Base-by-base conservation (phyloP, 2,888 invertebrate genomes). In the Rhagophthalmus giganteus region DNA sequence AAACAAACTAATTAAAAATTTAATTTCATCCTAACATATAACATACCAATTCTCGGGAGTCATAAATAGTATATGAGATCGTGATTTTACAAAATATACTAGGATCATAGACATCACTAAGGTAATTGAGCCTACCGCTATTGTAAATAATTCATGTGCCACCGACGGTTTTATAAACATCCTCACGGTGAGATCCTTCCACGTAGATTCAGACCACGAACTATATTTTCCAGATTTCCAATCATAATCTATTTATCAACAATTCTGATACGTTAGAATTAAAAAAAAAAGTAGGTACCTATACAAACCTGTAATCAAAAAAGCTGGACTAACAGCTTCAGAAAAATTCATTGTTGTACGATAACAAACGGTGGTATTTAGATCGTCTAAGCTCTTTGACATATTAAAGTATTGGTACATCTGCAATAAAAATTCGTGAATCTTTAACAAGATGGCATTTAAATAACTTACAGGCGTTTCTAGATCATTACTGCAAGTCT, bases 191-290 rank as follows among this genome's bases (percentile, higher is more conserved):
- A 90, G 79, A 44, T 81, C 77, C 45, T 80, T 77, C 92, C 94
- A 94, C 28, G 88, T 83, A 0, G 92, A 92, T 78, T 94, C 94
- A 11, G 91, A 86, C 94, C 94, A 94, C 7, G 91, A 85, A 2
- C 93, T 91, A 73, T 86, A 94, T 62, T 79, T 59, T 8, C 86
- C 86, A 0, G 90, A 89, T 11, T 79, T 76, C 82, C 88, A 85
- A 67, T 90, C 82, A 68, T 91, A 91, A 65, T 81, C 89, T 90
- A 60, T 13, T 70, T 14, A 31, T 8, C 3, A n/a, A 31, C 10
- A 31, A 13, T 6, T 33, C 8, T 9, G 7, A 33, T 15, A 15
- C 2, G 27, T n/a, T 27, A n/a, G n/a, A n/a, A n/a, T n/a, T n/a
- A n/a, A n/a, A n/a, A n/a, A n/a, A n/a, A n/a, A n/a, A n/a, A n/a